A percentile compares a stretch with the other conserved stretches of the same genome.
These are phyloP conservation scores for Masnerella sp. DNA, from an alignment of 2,888 invertebrate species.

Conservation along the genomic window DNA sequence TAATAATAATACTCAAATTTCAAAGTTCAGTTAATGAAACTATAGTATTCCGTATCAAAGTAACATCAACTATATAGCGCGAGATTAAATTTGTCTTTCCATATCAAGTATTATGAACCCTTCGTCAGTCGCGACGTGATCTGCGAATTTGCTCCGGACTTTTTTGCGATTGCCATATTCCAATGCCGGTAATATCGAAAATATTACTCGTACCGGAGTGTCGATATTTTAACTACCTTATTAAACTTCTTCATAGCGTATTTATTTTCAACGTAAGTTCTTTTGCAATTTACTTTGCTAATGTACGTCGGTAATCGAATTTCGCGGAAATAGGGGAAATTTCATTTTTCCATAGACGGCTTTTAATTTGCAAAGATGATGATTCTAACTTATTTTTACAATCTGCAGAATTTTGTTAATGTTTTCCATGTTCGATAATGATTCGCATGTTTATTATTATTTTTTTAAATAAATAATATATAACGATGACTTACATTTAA, in stretches of 20 bases:
- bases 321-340: too few relatives aligned
- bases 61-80: slow-evolving; percentile 14
- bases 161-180: slow-evolving; percentile 19
- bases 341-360: too few relatives aligned
- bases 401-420: too few relatives aligned
- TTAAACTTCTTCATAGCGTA: too few relatives aligned
- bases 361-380: too few relatives aligned
- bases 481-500: too few relatives aligned
- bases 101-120: slow-evolving; percentile 38
- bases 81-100: slow-evolving; percentile 41
- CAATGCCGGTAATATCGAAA: background rate
- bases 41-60: slow-evolving; percentile 35
- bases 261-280: too few relatives aligned
- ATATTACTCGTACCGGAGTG: background rate
- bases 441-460: too few relatives aligned
- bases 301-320: too few relatives aligned
- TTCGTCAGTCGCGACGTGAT: slow-evolving; percentile 1
- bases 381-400: too few relatives aligned
- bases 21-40: slow-evolving; percentile 40
- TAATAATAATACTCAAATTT: slow-evolving; percentile 41
- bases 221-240: slow-evolving; percentile 16
- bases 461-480: too few relatives aligned
- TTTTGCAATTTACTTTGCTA: background rate
- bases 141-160: background rate
- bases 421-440: too few relatives aligned